phyloP scores from a whole-genome alignment of 1,140 invertebrate genomes.

The Lepidostoma basale region DNA sequence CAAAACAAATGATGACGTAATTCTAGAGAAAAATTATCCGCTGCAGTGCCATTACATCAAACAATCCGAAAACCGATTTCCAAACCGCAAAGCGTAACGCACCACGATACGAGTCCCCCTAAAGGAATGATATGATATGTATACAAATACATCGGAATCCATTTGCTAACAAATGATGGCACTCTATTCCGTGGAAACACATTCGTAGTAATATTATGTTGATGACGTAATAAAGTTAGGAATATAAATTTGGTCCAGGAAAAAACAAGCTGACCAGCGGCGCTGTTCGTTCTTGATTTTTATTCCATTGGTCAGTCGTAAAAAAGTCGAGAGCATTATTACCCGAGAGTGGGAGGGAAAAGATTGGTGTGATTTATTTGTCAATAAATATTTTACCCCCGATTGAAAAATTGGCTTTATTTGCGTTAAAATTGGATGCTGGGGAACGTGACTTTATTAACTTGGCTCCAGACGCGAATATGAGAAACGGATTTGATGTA shows the following conservation, averaged over 20 bases:
- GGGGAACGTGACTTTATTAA: slow-evolving; percentile 18
- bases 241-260: slow-evolving; percentile 36
- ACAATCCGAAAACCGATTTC: slow-evolving; percentile 11
- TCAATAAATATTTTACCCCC: slow-evolving; percentile 25
- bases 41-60: neutral
- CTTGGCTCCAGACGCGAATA: no score
- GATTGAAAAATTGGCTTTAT: slow-evolving; percentile 26
- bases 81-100: neutral
- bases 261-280: slow-evolving; percentile 26
- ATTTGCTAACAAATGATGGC: slow-evolving; percentile 42
- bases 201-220: slow-evolving; percentile 42
- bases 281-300: slow-evolving; percentile 34
- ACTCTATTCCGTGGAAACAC: slow-evolving; percentile 41
- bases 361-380: slow-evolving; percentile 23
- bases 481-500: no score
- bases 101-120: neutral
- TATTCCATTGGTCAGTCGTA: slow-evolving; percentile 36
- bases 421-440: slow-evolving; percentile 24
- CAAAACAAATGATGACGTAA: neutral
- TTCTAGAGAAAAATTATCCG: slow-evolving; percentile 11
- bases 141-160: slow-evolving; percentile 36
- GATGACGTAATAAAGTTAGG: slow-evolving; percentile 44
- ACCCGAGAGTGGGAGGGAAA: neutral
- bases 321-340: slow-evolving; percentile 30
- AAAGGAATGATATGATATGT: slow-evolving; percentile 23